Evolutionary conservation across 1,140 invertebrate genomes (phyloP), one percentile per base, ranked within the genome.

Genomic region (Aphis craccivora): DNA sequence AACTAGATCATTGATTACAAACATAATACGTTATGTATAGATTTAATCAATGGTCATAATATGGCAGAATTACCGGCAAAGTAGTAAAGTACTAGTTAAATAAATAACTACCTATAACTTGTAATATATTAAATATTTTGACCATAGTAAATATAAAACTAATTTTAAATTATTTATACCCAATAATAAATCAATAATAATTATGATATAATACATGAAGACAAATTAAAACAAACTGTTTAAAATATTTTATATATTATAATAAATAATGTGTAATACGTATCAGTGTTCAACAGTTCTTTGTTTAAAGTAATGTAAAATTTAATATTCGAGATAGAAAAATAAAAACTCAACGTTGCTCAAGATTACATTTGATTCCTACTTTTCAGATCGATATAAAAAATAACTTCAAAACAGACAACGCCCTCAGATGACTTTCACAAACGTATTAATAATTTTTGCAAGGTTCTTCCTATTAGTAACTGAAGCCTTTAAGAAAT

Each of bases 381-480:
- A 60, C 55, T 43, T 67, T 55, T 67, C 6, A n/a, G 37, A 43
- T 55, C 18, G 87, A 55, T 55, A 55, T 35, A 37, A 90, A 90
- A 90, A 90, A 90, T 60, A 60, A 43, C n/a, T 90, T 43, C 25
- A n/a, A 43, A 90, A 67, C 89, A 40, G 89, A 90, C 89, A 90
- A 90, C 89, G 89, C 89, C 89, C 89, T 67, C 11, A 7, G n/a
- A 90, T 90, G 53, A 90, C 89, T 90, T 90, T 90, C 89, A 90
- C 89, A 90, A 90, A 67, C 30, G 8, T 40, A 40, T 43, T 30
- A 60, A 67, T 67, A 90, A 5, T 14, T 67, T 89, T 90, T 90
- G 45, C 89, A 90, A 90, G 53, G 89, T 90, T 67, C 89, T 90
- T 90, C 89, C 89, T 90, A 67, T 67, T 90, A 60, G 25, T 45